Base-by-base conservation (phyloP, 2,797 vertebrate genomes). In the Podarcis siculus region DNA sequence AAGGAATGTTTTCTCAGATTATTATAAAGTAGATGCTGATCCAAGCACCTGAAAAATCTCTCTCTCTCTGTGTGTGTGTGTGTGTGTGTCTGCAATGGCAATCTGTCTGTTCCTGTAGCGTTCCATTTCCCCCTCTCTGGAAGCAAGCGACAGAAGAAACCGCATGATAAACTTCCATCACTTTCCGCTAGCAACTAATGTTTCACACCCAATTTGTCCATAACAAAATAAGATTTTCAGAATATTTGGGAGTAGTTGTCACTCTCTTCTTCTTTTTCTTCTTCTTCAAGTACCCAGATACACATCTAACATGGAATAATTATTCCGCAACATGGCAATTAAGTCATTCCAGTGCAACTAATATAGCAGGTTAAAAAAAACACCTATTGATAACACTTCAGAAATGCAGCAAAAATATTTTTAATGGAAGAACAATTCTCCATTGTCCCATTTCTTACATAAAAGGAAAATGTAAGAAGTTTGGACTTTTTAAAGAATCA, bases 11-110 rank as follows among this genome's bases (percentile, higher is more conserved):
- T 55, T 81, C 73, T n/a, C 78, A 25, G 32, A 32, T 73, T 35
- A 61, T 73, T 76, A 55, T 30, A 67, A 27, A 45, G n/a, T 45
- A 85, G 69, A 67, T 81, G 71, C 25, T 81, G 69, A 81, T 39
- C 35, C 79, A 88, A n/a, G 7, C 85, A 75, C 58, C 89, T 90
- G 80, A 90, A 82, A 89, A 89, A 49, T 13, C 49, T 55, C 4
- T 89, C 21, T 45, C 2, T 49, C 0, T 45, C 0, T 64, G 6
- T 82, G 49, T 35, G 27, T n/a, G 39, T 39, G 39, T 39, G 37
- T 55, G 27, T 79, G 42, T n/a, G 5, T 76, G 73, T 42, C 39
- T 71, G 87, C 89, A 23, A 35, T 13, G 80, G 37, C 35, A 30
- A 27, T 49, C 45, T 64, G n/a, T 86, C 67, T 88, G 2, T 89